phyloP scores from a whole-genome alignment of 2,888 invertebrate species.

The Ectemnius lituratus region DNA sequence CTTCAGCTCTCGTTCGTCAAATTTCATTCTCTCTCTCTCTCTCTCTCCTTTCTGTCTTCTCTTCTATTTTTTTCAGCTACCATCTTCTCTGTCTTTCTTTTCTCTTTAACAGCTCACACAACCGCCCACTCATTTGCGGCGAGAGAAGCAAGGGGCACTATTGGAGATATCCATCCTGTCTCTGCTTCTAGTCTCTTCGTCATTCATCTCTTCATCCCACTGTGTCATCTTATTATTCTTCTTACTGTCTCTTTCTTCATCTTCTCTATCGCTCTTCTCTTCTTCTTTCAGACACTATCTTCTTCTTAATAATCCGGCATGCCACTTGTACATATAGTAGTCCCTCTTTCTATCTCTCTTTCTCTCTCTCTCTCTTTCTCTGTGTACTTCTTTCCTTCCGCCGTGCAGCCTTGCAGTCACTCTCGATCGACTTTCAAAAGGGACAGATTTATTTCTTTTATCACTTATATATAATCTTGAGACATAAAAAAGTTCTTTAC shows the following conservation, averaged over 20 bases:
- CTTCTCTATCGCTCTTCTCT: slow-evolving; percentile 44
- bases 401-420: slow-evolving; percentile 30
- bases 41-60: slow-evolving; percentile 42
- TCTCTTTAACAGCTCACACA: slow-evolving; percentile 34
- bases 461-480: not conserved
- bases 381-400: slow-evolving; percentile 2
- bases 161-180: slow-evolving; percentile 9
- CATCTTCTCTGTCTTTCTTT: not conserved
- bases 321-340: not conserved
- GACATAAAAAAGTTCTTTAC: not conserved
- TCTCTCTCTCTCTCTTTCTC: not conserved
- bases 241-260: slow-evolving; percentile 32
- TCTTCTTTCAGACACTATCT: slow-evolving; percentile 48
- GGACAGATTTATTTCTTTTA: not conserved
- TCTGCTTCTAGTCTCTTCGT: slow-evolving; percentile 43
- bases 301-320: slow-evolving; percentile 50
- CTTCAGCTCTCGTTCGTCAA: slow-evolving; percentile 44
- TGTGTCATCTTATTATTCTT: slow-evolving; percentile 31
- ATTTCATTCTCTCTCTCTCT: too few species aligned
- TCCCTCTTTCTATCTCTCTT: not conserved
- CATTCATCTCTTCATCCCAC: slow-evolving; percentile 35
- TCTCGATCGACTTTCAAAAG: not conserved
- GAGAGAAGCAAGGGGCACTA: too few species aligned
- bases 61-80: slow-evolving; percentile 32
- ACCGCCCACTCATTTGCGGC: too few species aligned